A percentile compares a stretch with the other conserved stretches of the same genome.
These are phyloP conservation scores for Scytalopus superciliaris DNA, from an alignment of 2,113 vertebrate species.

Conservation along the genomic window DNA sequence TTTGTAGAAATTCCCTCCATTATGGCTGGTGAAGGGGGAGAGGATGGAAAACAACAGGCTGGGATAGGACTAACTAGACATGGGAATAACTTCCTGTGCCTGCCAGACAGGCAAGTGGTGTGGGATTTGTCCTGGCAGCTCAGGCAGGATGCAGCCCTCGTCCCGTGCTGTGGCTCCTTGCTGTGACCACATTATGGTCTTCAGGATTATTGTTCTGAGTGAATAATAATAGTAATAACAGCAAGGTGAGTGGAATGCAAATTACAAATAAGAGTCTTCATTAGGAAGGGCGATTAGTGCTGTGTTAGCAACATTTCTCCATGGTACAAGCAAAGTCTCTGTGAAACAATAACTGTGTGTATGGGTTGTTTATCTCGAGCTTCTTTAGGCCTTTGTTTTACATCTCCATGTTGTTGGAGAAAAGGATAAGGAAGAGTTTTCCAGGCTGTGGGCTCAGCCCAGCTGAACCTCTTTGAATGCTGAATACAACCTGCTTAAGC, in stretches of 20 bases:
- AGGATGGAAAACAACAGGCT: neutral
- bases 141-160: neutral
- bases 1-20: neutral
- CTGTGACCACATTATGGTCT: neutral
- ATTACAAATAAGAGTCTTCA: rapidly evolving
- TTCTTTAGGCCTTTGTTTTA: neutral
- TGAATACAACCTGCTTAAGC: neutral
- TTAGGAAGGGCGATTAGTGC: rapidly evolving
- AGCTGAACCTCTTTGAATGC: neutral
- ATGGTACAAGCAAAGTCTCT: neutral
- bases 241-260: neutral
- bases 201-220: neutral
- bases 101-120: neutral
- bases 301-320: neutral
- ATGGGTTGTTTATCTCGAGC: neutral
- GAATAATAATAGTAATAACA: rapidly evolving
- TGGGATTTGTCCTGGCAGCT: neutral
- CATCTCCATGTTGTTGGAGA: rapidly evolving
- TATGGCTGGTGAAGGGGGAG: neutral
- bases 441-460: neutral
- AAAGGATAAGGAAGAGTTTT: neutral
- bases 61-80: neutral
- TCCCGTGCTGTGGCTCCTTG: neutral
- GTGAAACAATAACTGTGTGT: rapidly evolving
- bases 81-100: neutral